A percentile compares a stretch with the other conserved stretches of the same genome.
Conservation (phyloP, 2,113 vertebrate genomes). For the Catharus bicknelli region DNA sequence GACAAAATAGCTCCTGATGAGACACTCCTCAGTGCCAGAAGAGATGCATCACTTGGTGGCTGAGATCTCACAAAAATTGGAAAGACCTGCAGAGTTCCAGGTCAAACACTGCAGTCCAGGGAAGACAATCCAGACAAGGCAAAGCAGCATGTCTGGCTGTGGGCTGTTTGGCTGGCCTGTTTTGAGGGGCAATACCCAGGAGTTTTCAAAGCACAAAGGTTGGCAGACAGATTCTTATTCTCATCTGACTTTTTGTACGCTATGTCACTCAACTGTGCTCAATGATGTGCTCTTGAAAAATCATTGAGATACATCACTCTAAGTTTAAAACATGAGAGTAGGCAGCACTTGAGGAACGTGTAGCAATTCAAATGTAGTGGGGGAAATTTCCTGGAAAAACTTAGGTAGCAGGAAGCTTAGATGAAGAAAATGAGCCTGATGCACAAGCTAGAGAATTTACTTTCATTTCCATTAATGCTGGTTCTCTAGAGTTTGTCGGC, state of each 20-base stretch:
- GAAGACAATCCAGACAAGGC: background rate
- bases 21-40: background rate
- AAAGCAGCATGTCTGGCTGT: background rate
- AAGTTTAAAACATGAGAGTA: background rate
- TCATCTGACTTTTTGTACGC: background rate
- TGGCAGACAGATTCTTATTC: background rate
- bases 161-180: background rate
- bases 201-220: background rate
- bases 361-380: background rate
- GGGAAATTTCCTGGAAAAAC: background rate
- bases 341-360: background rate
- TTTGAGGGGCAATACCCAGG: background rate
- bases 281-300: background rate
- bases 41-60: background rate
- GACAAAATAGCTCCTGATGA: background rate
- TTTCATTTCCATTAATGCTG: background rate
- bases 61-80: background rate
- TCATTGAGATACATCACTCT: background rate
- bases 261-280: background rate
- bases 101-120: background rate
- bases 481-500: background rate
- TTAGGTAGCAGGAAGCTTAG: rapidly evolving
- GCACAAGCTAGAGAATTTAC: background rate
- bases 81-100: background rate
- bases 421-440: background rate